Conservation (phyloP, 1,140 invertebrate genomes). For the Plodia interpunctella region DNA sequence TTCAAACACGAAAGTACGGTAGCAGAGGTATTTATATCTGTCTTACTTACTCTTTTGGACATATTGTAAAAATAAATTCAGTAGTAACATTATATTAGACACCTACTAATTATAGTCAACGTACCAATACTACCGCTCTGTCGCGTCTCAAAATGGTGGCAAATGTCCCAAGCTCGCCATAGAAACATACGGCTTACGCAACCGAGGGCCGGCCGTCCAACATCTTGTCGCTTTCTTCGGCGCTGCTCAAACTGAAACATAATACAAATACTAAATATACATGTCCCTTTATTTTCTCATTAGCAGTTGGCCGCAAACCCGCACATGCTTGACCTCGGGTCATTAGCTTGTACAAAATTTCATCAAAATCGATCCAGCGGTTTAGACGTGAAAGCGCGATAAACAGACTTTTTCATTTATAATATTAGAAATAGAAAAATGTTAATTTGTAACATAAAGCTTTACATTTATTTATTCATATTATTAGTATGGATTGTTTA, state of each 20-base stretch:
- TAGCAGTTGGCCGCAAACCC: no score
- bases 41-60: conserved; percentile 10
- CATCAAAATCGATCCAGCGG: no score
- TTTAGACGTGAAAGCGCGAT: no score
- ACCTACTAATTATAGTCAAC: conserved; percentile 20
- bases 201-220: conserved; percentile 81
- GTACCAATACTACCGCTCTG: conserved; percentile 25
- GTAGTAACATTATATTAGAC: conserved; percentile 19
- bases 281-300: no score
- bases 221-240: conserved; percentile 83
- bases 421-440: no score
- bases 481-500: no score
- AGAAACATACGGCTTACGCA: conserved; percentile 72
- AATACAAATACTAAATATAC: conserved; percentile 10
- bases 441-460: no score
- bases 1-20: conserved; percentile 24
- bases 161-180: conserved; percentile 34
- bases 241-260: conserved; percentile 77
- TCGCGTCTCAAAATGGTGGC: conserved; percentile 28
- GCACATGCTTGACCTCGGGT: no score
- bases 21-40: conserved; percentile 25
- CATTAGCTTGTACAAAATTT: no score
- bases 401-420: no score
- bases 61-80: conserved; percentile 48
- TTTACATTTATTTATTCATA: no score